Conservation (phyloP, 2,888 invertebrate species). For the Melieria crassipennis region DNA sequence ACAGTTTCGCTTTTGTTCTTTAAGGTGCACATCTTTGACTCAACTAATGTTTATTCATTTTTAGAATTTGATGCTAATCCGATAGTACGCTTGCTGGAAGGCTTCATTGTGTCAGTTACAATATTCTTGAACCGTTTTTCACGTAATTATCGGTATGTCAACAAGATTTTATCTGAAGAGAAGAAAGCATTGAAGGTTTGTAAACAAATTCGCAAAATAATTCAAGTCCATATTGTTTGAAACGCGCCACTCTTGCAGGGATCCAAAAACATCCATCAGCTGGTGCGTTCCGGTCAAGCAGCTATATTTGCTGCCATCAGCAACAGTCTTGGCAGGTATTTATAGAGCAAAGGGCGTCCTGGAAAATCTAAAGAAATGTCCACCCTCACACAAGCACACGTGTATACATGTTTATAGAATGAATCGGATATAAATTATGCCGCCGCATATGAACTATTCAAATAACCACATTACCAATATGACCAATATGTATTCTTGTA, state of each 20-base stretch:
- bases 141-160: constrained; percentile 93
- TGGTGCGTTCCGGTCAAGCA: constrained; percentile 55
- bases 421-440: too few species aligned
- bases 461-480: too few species aligned
- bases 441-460: too few species aligned
- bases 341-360: neutral
- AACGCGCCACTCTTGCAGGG: constrained; percentile 67
- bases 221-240: too few species aligned
- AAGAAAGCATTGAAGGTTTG: constrained; percentile 86
- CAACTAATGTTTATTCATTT: neutral
- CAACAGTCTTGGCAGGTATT: constrained; percentile 60
- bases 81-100: constrained; percentile 60
- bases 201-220: too few species aligned
- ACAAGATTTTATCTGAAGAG: constrained; percentile 86
- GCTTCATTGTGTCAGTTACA: constrained; percentile 79
- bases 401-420: too few species aligned
- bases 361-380: too few species aligned
- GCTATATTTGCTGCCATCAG: constrained; percentile 68
- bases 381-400: too few species aligned
- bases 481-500: too few species aligned
- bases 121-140: constrained; percentile 85
- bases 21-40: neutral
- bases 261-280: constrained; percentile 75
- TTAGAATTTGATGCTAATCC: constrained; percentile 58
- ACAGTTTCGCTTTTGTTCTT: neutral